Conservation (phyloP, 1,140 invertebrate genomes). For the Epicauta chinensis region DNA sequence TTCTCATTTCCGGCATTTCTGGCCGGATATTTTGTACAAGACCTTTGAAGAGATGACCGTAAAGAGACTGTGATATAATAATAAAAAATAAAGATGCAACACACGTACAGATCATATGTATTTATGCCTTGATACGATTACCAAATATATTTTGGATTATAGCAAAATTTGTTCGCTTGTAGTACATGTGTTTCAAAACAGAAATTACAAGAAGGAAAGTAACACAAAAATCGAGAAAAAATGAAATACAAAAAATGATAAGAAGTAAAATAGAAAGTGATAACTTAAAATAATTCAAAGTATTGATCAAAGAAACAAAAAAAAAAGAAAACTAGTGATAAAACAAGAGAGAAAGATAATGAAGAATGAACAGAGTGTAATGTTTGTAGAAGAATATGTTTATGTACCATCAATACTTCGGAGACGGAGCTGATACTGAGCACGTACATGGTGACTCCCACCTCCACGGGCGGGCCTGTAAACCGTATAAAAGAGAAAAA, state of each 20-base stretch:
- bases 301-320: no score
- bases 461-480: conserved; percentile 88
- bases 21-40: conserved; percentile 19
- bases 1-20: conserved; percentile 19
- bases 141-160: no score
- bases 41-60: conserved; percentile 2
- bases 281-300: no score
- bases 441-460: conserved; percentile 96
- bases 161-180: no score
- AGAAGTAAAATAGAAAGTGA: no score
- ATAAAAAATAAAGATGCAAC: conserved; percentile 8
- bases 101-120: conserved; percentile 16
- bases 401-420: conserved; percentile 91
- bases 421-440: conserved; percentile 97
- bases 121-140: conserved; percentile 6
- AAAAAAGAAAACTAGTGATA: neutral
- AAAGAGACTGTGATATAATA: no score
- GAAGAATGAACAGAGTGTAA: neutral
- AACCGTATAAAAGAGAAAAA: neutral
- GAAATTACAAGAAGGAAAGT: no score
- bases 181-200: no score
- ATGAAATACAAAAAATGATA: neutral
- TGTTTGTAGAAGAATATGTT: neutral
- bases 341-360: neutral
- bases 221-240: neutral